Conservation (phyloP, 1,140 invertebrate genomes). For the Hypsibius dujardini region DNA sequence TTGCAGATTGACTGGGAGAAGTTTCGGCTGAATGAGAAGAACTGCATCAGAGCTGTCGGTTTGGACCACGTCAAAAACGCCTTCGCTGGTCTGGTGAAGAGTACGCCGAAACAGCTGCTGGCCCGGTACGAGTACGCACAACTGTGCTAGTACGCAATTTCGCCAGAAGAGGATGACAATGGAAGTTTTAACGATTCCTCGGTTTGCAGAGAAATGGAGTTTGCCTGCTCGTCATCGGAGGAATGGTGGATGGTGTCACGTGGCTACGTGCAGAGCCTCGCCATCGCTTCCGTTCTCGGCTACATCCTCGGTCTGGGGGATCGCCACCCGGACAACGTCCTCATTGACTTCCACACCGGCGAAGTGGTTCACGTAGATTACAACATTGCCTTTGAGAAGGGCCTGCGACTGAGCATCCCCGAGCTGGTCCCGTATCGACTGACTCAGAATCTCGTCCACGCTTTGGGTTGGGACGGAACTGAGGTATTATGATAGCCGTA, state of each 20-base stretch:
- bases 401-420: constrained; percentile 76
- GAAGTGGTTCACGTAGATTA: constrained; percentile 98
- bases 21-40: constrained; percentile 2
- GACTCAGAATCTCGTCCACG: constrained; percentile 79
- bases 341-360: constrained; percentile 79
- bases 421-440: constrained; percentile 93
- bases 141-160: no score
- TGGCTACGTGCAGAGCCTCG: constrained; percentile 73
- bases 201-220: constrained; percentile 67
- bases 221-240: constrained; percentile 60
- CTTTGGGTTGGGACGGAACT: constrained; percentile 62
- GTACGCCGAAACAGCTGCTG: constrained; percentile 76
- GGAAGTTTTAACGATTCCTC: constrained; percentile 17
- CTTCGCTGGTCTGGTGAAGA: constrained; percentile 52
- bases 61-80: neutral
- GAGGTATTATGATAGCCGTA: constrained; percentile 62
- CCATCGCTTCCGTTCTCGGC: constrained; percentile 94
- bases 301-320: constrained; percentile 96
- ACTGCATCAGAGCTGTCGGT: neutral
- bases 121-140: constrained; percentile 41
- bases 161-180: neutral
- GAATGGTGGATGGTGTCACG: constrained; percentile 82
- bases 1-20: constrained; percentile 8
- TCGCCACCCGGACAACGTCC: constrained; percentile 89
- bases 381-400: constrained; percentile 98